Conservation (phyloP, 2,797 vertebrate genomes). For the Sebastes nivosus region DNA sequence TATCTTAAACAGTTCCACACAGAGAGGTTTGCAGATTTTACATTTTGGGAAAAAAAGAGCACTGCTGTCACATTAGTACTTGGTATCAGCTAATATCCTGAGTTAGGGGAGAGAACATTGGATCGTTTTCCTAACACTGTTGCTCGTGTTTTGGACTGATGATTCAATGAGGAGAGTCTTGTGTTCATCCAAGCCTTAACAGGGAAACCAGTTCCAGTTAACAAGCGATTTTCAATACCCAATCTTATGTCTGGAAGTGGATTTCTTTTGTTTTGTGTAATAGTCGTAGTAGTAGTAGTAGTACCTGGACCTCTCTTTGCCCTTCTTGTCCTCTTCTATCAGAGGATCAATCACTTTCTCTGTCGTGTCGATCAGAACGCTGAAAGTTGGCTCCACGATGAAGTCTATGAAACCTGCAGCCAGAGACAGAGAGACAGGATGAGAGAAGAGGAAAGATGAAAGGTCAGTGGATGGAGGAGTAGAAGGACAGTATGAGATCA, state of each 20-base stretch:
- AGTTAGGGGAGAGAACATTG: neutral
- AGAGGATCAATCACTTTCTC: constrained; percentile 98
- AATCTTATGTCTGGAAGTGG: neutral
- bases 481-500: neutral
- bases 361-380: constrained; percentile 93
- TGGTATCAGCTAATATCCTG: neutral
- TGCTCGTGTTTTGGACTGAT: neutral
- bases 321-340: constrained; percentile 89
- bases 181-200: neutral
- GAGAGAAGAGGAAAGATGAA: neutral
- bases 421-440: neutral
- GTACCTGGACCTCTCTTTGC: constrained; percentile 74
- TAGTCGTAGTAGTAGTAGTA: neutral
- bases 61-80: neutral
- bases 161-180: neutral
- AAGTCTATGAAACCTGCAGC: constrained; percentile 95
- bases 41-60: neutral
- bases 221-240: neutral
- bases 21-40: neutral
- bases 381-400: constrained; percentile 97
- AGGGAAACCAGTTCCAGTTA: neutral
- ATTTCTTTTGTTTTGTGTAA: neutral
- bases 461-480: neutral
- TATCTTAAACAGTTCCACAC: neutral
- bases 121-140: neutral